These are phyloP conservation scores for Pyrocoelia pectoralis DNA, from an alignment of 2,888 invertebrate genomes.

Conservation along the genomic window DNA sequence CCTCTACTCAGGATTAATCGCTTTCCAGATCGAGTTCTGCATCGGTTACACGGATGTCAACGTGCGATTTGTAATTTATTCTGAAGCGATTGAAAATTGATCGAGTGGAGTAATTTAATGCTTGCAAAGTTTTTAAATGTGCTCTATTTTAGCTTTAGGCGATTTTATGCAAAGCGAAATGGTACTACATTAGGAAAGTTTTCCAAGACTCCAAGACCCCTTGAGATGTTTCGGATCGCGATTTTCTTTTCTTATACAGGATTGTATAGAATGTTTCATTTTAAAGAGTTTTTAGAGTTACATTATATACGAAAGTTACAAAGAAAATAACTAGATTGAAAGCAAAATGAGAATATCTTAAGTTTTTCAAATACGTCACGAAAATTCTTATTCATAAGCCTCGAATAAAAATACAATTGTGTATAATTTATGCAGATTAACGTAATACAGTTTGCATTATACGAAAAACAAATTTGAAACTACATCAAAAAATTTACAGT, in stretches of 20 bases:
- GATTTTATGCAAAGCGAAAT: slow-evolving; percentile 16
- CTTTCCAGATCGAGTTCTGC: slow-evolving; percentile 36
- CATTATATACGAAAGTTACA: not conserved
- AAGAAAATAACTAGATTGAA: slow-evolving; percentile 5
- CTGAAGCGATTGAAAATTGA: slow-evolving; percentile 36
- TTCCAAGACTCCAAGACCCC: slow-evolving; percentile 14
- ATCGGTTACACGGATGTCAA: slow-evolving; percentile 37
- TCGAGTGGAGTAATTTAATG: slow-evolving; percentile 38
- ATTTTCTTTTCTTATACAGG: slow-evolving; percentile 16
- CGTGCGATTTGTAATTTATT: slow-evolving; percentile 38
- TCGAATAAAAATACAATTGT: too few relatives aligned
- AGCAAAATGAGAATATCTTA: not conserved
- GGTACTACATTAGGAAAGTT: slow-evolving; percentile 16
- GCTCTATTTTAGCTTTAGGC: slow-evolving; percentile 23
- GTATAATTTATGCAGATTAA: too few relatives aligned
- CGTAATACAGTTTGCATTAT: too few relatives aligned
- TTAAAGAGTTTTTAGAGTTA: not conserved
- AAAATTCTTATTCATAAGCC: too few relatives aligned
- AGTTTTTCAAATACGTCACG: too few relatives aligned
- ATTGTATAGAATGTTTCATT: slow-evolving; percentile 10
- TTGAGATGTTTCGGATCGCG: slow-evolving; percentile 13
- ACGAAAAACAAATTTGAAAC: too few relatives aligned
- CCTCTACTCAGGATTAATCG: slow-evolving; percentile 34
- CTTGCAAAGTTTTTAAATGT: slow-evolving; percentile 31
- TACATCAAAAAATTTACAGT: too few relatives aligned